Evolutionary conservation across 1,140 invertebrate genomes (phyloP).

Genomic region (Panagrolaimus sp.): DNA sequence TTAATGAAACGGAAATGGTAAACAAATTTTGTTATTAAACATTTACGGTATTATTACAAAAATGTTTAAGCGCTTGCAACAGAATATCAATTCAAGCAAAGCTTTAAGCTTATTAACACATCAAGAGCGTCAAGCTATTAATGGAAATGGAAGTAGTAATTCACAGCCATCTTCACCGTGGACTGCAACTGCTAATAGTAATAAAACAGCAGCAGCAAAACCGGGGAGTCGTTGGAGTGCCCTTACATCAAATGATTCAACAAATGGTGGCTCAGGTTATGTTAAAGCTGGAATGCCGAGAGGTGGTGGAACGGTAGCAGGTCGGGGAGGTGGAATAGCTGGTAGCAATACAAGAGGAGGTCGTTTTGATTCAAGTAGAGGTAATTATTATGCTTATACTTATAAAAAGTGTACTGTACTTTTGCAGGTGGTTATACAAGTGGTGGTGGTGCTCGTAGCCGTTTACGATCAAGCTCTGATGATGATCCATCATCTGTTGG

Average conservation of each 20-base stretch:
- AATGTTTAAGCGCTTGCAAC: slow-evolving; percentile 43
- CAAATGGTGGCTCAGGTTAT: neutral
- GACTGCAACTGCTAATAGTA: slow-evolving; percentile 25
- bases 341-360: neutral
- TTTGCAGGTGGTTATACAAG: neutral
- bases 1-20: slow-evolving; percentile 39
- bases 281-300: neutral
- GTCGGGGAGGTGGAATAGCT: neutral
- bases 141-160: neutral
- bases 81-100: slow-evolving; percentile 45
- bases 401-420: neutral
- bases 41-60: neutral
- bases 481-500: neutral
- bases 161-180: slow-evolving; percentile 14
- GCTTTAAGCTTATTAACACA: slow-evolving; percentile 33
- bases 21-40: neutral
- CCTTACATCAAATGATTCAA: neutral
- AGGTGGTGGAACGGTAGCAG: neutral
- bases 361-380: neutral
- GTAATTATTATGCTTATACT: too few relatives aligned
- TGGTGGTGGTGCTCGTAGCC: neutral
- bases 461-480: neutral
- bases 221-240: neutral
- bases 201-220: neutral
- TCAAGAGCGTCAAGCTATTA: neutral